Conservation (phyloP, 1,140 invertebrate genomes). For the Heliconius hewitsoni region DNA sequence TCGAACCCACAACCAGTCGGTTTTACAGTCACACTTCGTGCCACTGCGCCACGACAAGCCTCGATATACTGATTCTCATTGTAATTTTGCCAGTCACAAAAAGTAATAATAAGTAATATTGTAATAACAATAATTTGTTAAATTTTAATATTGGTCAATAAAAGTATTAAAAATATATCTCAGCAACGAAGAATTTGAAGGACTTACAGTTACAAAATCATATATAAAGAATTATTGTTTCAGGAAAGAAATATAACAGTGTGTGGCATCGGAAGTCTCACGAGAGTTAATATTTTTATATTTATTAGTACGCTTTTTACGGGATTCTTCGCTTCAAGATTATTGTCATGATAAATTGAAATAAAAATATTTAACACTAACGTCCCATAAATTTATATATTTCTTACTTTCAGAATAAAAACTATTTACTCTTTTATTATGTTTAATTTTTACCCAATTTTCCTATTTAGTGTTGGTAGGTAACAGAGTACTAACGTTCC, state of each 20-base stretch:
- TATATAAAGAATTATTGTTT: constrained; percentile 32
- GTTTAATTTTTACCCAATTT: background rate
- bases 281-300: constrained; percentile 41
- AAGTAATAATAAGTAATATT: no score
- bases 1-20: no score
- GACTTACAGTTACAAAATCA: background rate
- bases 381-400: constrained; percentile 57
- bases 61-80: no score
- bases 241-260: constrained; percentile 70
- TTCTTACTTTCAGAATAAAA: constrained; percentile 77
- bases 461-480: background rate
- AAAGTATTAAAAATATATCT: no score
- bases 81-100: no score
- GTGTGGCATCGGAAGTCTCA: constrained; percentile 58
- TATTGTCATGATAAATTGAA: constrained; percentile 43
- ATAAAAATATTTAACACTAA: constrained; percentile 33
- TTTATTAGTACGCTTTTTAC: constrained; percentile 44
- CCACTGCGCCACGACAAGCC: no score
- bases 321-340: constrained; percentile 38
- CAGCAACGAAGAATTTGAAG: no score
- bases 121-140: no score
- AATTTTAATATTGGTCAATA: no score
- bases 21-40: no score
- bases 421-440: constrained; percentile 58
- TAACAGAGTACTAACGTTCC: background rate